A percentile compares a stretch with the other conserved stretches of the same genome.
Conservation (phyloP, 2,113 vertebrate species). For the Leucoraja erinaceus region DNA sequence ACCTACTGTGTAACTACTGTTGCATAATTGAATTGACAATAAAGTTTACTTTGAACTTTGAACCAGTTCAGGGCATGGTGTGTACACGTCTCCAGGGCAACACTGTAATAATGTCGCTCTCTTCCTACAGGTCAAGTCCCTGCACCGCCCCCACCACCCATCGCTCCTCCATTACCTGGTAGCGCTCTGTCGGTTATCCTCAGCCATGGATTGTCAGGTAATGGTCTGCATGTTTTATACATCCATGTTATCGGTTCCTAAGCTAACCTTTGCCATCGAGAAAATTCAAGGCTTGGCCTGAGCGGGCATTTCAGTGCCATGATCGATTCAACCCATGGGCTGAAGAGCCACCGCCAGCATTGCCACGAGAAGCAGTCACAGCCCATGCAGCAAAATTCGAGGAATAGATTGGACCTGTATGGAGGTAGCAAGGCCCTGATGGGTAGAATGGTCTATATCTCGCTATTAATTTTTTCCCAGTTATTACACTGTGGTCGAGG, state of each 20-base stretch:
- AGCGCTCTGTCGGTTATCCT: constrained; percentile 79
- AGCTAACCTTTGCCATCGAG: background rate
- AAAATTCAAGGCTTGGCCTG: background rate
- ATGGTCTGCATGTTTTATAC: constrained; percentile 40
- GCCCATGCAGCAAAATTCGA: background rate
- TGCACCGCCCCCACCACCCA: constrained; percentile 52
- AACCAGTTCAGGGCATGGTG: background rate
- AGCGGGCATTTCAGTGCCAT: background rate
- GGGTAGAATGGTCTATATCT: background rate
- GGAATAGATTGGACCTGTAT: background rate
- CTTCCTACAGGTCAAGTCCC: constrained; percentile 54
- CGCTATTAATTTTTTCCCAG: too few relatives aligned
- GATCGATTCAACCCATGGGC: background rate
- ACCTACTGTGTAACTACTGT: too few relatives aligned
- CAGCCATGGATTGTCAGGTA: constrained; percentile 83
- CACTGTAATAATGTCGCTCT: background rate
- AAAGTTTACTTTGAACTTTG: too few relatives aligned
- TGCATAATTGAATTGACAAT: too few relatives aligned
- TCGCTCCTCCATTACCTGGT: constrained; percentile 72
- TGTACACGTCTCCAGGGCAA: background rate
- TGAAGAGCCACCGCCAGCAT: background rate
- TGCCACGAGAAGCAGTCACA: background rate
- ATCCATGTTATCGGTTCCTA: background rate
- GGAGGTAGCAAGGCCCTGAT: background rate
- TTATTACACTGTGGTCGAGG: too few relatives aligned